Percentiles rank a stretch among this genome's conserved stretches.
These are phyloP conservation scores for Carduelis carduelis DNA, from an alignment of 2,797 vertebrate species.

Conservation along the genomic window DNA sequence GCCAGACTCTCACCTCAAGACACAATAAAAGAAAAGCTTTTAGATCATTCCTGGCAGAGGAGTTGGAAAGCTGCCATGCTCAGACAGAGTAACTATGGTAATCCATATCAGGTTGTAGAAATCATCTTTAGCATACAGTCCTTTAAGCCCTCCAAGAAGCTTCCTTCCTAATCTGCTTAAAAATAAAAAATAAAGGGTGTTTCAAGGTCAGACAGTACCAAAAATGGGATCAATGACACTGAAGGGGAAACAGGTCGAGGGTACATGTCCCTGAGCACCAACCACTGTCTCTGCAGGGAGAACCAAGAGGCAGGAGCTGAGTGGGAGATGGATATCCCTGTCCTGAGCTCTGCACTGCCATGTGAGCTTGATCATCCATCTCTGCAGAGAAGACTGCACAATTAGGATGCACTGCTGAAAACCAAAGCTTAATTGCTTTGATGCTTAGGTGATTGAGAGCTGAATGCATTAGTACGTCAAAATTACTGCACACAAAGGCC, in stretches of 20 bases:
- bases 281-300: neutral
- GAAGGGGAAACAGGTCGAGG: neutral
- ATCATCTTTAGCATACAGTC: constrained; percentile 54
- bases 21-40: constrained; percentile 69
- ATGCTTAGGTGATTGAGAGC: constrained; percentile 45
- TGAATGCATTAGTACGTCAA: constrained; percentile 18
- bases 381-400: neutral
- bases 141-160: constrained; percentile 50
- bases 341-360: neutral
- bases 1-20: constrained; percentile 54
- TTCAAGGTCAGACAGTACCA: constrained; percentile 46
- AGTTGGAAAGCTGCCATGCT: constrained; percentile 57
- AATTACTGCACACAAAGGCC: constrained; percentile 21
- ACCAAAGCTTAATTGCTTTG: constrained; percentile 40
- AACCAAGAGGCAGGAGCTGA: neutral
- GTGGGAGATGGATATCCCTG: neutral
- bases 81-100: constrained; percentile 41
- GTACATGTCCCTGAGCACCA: neutral
- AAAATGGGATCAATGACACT: neutral
- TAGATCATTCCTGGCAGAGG: constrained; percentile 67
- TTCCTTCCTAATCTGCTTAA: constrained; percentile 60
- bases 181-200: constrained; percentile 37
- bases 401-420: constrained; percentile 41
- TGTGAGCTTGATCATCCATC: neutral
- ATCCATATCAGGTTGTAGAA: constrained; percentile 66